Evolutionary conservation across 2,113 vertebrate species (phyloP), one percentile per base, ranked within the genome.

Genomic region (Mesitornis unicolor): DNA sequence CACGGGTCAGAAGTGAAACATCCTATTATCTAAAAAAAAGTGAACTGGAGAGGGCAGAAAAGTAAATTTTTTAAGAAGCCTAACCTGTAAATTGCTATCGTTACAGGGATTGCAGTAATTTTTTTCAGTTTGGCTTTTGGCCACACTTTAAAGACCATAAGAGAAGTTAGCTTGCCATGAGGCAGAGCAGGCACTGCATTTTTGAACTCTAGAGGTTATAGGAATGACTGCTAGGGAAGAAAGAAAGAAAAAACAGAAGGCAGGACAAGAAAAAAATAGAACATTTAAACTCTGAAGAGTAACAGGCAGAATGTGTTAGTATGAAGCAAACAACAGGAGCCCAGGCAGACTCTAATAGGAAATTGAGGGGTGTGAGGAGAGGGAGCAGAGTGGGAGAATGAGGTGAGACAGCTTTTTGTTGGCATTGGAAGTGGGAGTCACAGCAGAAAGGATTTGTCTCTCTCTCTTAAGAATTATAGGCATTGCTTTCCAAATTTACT

Each of bases 51-150:
- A 31, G 28, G 70, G 31, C n/a, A 97, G 53, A 90, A 95, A 93
- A 94, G 10, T 15, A 82, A 21, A 5, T 25, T 68, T 91, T 95
- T 92, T 90, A 93, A 92, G 87, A 91, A 85, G 51, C 50, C 15
- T 42, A 64, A 80, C 74, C 80, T 89, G 35, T 65, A 92, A 91
- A 74, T 84, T 91, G 35, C 75, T 96, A 31, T 89, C 36, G n/a
- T 75, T 95, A 89, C 63, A 89, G 65, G 35, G 85, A 61, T 92
- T 93, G 70, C 75, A 51, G 61, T 79, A 74, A 26, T 17, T 76
- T 93, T 78, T 84, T 93, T 92, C 84, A 85, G 28, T 64, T 97
- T 96, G 86, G 64, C 29, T 84, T 70, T 95, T 77, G 71, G 54
- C 54, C 50, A 93, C 17, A 63, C 43, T 84, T 86, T 87, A 54